Base-by-base conservation (phyloP, 2,888 invertebrate species). In the Watsonalla binaria region DNA sequence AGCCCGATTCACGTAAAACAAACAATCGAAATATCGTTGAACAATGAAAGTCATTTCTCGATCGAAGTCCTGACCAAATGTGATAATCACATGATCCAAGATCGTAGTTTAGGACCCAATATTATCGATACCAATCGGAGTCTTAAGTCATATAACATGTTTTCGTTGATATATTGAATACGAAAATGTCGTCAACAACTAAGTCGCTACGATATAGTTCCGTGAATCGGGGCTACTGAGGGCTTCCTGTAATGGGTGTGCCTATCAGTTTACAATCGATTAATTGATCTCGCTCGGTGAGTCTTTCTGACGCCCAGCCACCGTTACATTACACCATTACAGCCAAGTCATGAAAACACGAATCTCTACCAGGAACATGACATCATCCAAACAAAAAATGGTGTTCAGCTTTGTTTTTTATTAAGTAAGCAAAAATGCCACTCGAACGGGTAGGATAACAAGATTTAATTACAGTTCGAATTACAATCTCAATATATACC, bases 221-320 rank as follows among this genome's bases (percentile, higher is more conserved):
- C 39, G 39, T 24, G 24, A 24, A 24, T 24, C 24, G 24, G 1
- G n/a, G 24, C 24, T 24, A 24, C 24, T 14, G 8, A 7, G 24
- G 11, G 46, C 24, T 24, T 47, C 48, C 37, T 48, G 48, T 48
- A 62, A 57, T 70, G 56, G 56, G 62, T 53, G 54, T 59, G 59
- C 60, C 59, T 70, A 72, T 74, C 70, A 53, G 54, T 54, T 59
- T 58, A 59, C 72, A 72, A 80, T 81, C 78, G 61, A 61, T 66
- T 80, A 80, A 82, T 80, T 79, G 76, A 78, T 81, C 74, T 72
- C 54, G 14, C 48, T 48, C 48, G 14, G 48, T 57, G 61, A 62
- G 62, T 56, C 55, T 53, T 59, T 55, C 62, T 69, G 70, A 73
- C 73, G 66, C 68, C 67, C 66, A 62, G 55, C 66, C 55, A 65